Percentiles rank a stretch among this genome's conserved stretches.
Evolutionary conservation across 2,797 vertebrate genomes (phyloP).

Genomic region (Notamacropus eugenii): DNA sequence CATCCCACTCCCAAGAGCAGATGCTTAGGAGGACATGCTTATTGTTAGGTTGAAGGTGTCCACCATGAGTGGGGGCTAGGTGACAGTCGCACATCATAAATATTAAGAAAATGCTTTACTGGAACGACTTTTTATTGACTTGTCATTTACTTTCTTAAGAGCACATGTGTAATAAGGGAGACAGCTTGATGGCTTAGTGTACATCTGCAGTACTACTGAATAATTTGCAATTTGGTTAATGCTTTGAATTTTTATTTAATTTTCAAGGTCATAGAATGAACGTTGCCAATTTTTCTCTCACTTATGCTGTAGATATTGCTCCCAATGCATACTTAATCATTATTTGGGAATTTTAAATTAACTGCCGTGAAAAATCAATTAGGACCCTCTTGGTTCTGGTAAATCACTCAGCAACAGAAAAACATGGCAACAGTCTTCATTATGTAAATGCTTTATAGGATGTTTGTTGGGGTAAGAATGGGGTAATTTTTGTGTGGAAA

Average conservation of each 20-base stretch:
- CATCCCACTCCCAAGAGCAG: no score
- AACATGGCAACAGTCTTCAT: constrained; percentile 27
- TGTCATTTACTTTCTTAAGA: constrained; percentile 26
- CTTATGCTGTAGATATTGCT: constrained; percentile 40
- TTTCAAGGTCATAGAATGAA: constrained; percentile 41
- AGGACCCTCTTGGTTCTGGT: constrained; percentile 67
- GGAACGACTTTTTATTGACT: not conserved
- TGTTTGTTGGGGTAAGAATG: not conserved
- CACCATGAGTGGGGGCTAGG: not conserved
- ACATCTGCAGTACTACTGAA: not conserved
- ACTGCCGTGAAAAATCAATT: constrained; percentile 66
- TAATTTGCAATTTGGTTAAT: constrained; percentile 6
- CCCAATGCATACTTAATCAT: constrained; percentile 50
- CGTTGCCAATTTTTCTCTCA: constrained; percentile 17
- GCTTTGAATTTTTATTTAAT: constrained; percentile 52
- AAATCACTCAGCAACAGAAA: constrained; percentile 54
- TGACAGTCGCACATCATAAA: not conserved
- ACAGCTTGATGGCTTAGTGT: constrained; percentile 10
- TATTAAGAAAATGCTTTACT: constrained; percentile 2
- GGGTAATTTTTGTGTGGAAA: constrained; percentile 50
- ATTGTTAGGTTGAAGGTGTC: constrained; percentile 19
- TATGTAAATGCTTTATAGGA: constrained; percentile 49
- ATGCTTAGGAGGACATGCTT: not conserved
- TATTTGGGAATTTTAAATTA: constrained; percentile 63
- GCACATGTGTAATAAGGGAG: not conserved